A percentile compares a stretch with the other conserved stretches of the same genome.
Conservation (phyloP, 1,140 invertebrate genomes). For the Argopecten irradians region DNA sequence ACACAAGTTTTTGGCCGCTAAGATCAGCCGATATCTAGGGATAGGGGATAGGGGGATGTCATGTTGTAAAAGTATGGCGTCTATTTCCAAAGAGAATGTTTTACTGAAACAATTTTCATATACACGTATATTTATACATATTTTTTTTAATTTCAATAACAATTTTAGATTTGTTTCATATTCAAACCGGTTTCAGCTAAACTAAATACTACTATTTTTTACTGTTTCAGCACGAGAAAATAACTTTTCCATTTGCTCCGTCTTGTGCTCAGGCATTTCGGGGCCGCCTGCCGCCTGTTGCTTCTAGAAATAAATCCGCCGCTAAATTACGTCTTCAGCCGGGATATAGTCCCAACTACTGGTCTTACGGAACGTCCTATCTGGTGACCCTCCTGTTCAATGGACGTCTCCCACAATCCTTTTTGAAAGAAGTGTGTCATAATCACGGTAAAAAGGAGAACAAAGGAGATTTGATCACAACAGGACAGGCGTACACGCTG, state of each 20-base stretch:
- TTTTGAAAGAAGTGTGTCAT: constrained; percentile 41
- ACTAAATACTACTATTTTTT: too few species aligned
- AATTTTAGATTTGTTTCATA: too few species aligned
- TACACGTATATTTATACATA: too few species aligned
- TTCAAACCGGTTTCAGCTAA: too few species aligned
- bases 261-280: constrained; percentile 18
- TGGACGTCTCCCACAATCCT: constrained; percentile 42
- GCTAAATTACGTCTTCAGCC: neutral
- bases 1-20: too few species aligned
- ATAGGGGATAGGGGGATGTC: too few species aligned
- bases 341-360: constrained; percentile 37
- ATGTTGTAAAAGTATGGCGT: too few species aligned
- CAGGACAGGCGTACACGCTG: neutral
- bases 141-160: too few species aligned
- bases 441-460: neutral
- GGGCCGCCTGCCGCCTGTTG: neutral
- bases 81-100: too few species aligned
- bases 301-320: neutral
- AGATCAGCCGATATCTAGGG: too few species aligned
- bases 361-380: constrained; percentile 47
- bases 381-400: constrained; percentile 41
- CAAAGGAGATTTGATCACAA: neutral
- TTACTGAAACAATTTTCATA: too few species aligned
- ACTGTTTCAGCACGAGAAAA: neutral
- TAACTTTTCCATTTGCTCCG: neutral